phyloP scores from a whole-genome alignment of 2,888 invertebrate species.

The Myathropa florea region DNA sequence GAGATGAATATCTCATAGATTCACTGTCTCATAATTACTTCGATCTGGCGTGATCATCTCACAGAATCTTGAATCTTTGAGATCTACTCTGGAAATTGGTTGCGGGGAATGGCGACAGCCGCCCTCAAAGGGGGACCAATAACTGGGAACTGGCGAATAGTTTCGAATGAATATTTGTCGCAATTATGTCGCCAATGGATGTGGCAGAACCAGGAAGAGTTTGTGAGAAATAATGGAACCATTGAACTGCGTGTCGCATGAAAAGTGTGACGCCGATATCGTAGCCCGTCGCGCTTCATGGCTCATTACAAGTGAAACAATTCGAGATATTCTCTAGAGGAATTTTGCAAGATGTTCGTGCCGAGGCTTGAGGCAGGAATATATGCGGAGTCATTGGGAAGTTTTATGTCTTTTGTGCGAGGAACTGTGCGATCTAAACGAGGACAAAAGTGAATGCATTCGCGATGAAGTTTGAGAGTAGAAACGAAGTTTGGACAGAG shows the following conservation, averaged over 20 bases:
- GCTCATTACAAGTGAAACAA: constrained; percentile 59
- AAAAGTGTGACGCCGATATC: constrained; percentile 46
- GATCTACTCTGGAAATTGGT: constrained; percentile 52
- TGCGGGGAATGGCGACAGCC: background rate
- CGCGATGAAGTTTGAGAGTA: background rate
- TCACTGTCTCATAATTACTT: constrained; percentile 45
- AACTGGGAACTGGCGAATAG: background rate
- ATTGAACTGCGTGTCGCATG: constrained; percentile 63
- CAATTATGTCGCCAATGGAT: constrained; percentile 8
- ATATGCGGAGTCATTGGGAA: constrained; percentile 1
- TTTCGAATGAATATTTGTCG: constrained; percentile 38
- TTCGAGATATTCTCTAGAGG: constrained; percentile 27
- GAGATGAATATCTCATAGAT: constrained; percentile 45
- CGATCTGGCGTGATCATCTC: constrained; percentile 49
- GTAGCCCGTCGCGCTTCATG: constrained; percentile 27
- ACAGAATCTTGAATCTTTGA: constrained; percentile 25
- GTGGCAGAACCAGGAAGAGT: constrained; percentile 56
- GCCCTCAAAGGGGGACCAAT: background rate
- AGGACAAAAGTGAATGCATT: background rate
- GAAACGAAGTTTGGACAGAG: background rate
- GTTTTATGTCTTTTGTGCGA: constrained; percentile 10
- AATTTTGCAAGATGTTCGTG: constrained; percentile 45
- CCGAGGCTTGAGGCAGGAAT: constrained; percentile 17
- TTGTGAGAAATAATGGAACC: constrained; percentile 60
- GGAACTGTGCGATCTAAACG: background rate